Evolutionary conservation across 2,797 vertebrate genomes (phyloP), one percentile per base, ranked within the genome.

Genomic region (Hyperoplus lanceolatus): DNA sequence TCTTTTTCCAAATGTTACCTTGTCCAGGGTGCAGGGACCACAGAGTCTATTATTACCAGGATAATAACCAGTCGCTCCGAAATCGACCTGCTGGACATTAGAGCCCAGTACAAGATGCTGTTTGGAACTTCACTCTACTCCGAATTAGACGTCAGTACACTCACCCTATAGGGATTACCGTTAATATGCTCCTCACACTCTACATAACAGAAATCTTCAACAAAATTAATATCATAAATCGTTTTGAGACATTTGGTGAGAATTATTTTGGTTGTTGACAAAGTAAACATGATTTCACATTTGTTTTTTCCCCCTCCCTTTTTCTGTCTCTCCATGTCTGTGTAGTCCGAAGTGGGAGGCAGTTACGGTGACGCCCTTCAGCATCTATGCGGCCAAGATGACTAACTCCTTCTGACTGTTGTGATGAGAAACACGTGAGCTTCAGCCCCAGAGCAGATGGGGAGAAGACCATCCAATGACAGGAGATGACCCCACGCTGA

Each of bases 31-130:
- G 61, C 79, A 3, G 97, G 97, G 21, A 97, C 97, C 14, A 94
- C 96, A 8, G 97, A 98, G 88, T 93, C 91, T 53, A 92, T 83
- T 43, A 85, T 98, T 76, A 97, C 92, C 68, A 95, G 97, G 89
- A 96, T 97, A 57, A 73, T 97, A 12, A 95, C 96, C 63, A 92
- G 96, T 77, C 96, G 97, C 67, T 96, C 97, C 1, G 97, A 98
- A 89, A 90, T 95, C 0, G 97, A 98, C 85, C 85, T 98, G 84
- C 39, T 96, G 93, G 97, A 98, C 88, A 96, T 98, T 86, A 95
- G 91, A 90, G 82, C 87, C 0, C 96, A 97, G 82, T 98, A 96
- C 79, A 96, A 97, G 90, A 97, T 96, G 84, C 87, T 95, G 54
- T 96, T 89, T 80, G 96, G 97, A 61, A 62, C 48, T 29, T 94